phyloP scores from a whole-genome alignment of 2,888 invertebrate species.

The Heliconius charithonia region DNA sequence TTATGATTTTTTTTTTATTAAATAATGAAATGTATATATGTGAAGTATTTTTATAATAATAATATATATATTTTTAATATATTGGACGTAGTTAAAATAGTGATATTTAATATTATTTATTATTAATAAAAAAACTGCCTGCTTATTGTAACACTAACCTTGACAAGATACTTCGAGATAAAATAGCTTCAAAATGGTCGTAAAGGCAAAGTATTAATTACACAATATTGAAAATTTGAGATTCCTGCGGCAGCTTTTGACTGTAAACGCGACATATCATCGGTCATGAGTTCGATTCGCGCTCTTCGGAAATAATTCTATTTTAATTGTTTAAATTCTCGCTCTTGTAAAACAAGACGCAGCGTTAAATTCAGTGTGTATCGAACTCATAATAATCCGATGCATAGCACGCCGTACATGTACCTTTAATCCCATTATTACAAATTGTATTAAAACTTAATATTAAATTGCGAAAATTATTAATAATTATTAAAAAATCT shows the following conservation, averaged over 20 bases:
- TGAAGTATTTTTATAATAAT: no score
- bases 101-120: background rate
- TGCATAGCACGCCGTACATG: no score
- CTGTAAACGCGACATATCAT: background rate
- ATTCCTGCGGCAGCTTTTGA: background rate
- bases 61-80: no score
- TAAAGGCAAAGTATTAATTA: background rate
- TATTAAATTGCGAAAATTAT: background rate
- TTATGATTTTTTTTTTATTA: background rate
- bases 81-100: slow-evolving; percentile 12
- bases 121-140: background rate
- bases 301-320: background rate
- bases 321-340: background rate
- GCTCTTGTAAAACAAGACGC: background rate
- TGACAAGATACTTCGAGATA: slow-evolving; percentile 10
- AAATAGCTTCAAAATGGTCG: background rate
- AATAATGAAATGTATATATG: background rate
- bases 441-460: background rate
- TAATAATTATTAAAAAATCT: background rate
- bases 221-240: background rate
- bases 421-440: background rate
- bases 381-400: background rate
- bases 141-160: slow-evolving; percentile 11
- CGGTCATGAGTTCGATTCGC: background rate
- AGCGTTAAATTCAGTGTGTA: background rate